Conservation (phyloP, 35 echinoderm and acorn worm species). For the Lytechinus variegatus region DNA sequence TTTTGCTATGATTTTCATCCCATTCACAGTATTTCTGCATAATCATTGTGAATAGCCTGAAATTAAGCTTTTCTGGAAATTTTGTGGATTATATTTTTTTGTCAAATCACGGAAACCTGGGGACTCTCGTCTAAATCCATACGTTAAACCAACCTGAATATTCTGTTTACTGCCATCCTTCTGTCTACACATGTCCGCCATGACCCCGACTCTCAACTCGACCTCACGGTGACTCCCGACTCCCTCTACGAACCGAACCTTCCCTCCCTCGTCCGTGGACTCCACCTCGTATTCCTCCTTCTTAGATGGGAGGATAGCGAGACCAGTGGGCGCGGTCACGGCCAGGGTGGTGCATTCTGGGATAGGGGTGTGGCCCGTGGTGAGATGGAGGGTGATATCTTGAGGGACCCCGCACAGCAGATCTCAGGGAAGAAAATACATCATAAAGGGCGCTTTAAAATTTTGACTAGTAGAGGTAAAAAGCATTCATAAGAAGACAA, state of each 20-base stretch:
- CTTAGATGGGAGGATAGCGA: constrained; percentile 58
- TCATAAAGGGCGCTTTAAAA: no score
- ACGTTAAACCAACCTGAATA: constrained; percentile 44
- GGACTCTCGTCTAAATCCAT: no score
- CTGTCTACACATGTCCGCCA: constrained; percentile 48
- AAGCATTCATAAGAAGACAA: no score
- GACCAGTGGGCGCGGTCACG: constrained; percentile 57
- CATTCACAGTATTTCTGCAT: no score
- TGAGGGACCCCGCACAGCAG: constrained; percentile 84
- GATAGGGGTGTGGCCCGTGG: constrained; percentile 74
- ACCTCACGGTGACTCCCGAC: constrained; percentile 58
- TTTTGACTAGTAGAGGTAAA: no score
- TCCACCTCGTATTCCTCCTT: constrained; percentile 63
- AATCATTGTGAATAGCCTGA: no score
- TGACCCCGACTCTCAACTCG: constrained; percentile 46
- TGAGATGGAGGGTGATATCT: constrained; percentile 64
- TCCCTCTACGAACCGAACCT: constrained; percentile 51
- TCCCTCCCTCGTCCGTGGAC: constrained; percentile 9
- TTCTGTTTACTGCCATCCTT: constrained; percentile 52
- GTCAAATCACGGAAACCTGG: no score
- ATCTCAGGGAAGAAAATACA: constrained; percentile 38
- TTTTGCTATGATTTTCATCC: no score
- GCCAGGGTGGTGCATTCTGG: constrained; percentile 61
- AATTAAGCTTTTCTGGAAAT: no score
- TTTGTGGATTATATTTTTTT: no score